Evolutionary conservation across 2,888 invertebrate species (phyloP), one percentile per base, ranked within the genome.

Genomic region (Acleris holmiana): DNA sequence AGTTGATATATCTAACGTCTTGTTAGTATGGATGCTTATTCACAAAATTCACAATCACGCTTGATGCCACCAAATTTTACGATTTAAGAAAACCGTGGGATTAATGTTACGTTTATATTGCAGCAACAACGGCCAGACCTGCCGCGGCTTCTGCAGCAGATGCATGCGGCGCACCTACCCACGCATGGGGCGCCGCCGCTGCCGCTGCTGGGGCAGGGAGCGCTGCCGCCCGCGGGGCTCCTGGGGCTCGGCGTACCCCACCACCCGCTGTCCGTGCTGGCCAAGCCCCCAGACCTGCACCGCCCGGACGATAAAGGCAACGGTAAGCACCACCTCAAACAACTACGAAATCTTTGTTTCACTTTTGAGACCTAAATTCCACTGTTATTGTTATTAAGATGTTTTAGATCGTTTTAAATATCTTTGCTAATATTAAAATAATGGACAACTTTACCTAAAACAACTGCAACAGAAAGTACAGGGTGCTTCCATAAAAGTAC

Each of bases 61-160:
- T 44, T 44, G 44, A 15, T n/a, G 6, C 15, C n/a, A 4, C 15
- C 4, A 44, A n/a, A 15, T 2, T 13, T 10, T 35, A 19, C 10
- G 17, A 3, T 18, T 47, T 13, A 47, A 17, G n/a, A 13, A 19
- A 47, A 4, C 10, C 47, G 13, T 46, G 13, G 59, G 50, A 2
- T 18, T 17, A 35, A 62, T 61, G 40, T 58, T 19, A 23, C 61
- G 19, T 67, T 61, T 67, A 77, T 77, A 71, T 82, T 83, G 40
- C 94, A 97, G 96, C 97, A 97, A 95, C 97, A 97, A 93, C 94
- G 97, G 88, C 96, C 96, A 66, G 97, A 97, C 85, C 91, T 97
- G 76, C 97, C 97, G 40, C 94, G 97, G 86, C 88, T 96, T 70
- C 93, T 98, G 87, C 98, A 98, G 91, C 98, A 98, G 91, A 97